Evolutionary conservation across 2,888 invertebrate genomes (phyloP), one percentile per base, ranked within the genome.

Genomic region (Lagria hirta): DNA sequence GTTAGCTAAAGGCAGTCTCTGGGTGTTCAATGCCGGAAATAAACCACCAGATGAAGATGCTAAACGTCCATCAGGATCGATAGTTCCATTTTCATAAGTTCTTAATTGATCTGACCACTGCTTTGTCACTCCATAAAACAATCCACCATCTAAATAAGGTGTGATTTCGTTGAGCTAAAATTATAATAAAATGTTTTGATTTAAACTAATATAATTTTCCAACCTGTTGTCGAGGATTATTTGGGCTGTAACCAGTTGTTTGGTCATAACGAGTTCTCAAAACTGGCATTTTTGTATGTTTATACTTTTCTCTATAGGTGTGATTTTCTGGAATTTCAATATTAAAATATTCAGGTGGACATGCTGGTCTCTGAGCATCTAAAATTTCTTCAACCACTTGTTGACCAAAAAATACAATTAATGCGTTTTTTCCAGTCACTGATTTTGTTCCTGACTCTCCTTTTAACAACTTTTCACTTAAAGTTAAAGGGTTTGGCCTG

Each of bases 301-400:
- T 48, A 7, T 57, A 54, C 6, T 55, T 40, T 5, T 11, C 64
- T 17, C 60, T 58, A 44, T 69, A 74, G 7, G 49, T 52, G 56
- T 79, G 76, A 12, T 61, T 58, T 30, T 66, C 50, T 2, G 78
- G 77, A 28, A 81, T 74, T 2, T 64, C 51, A 28, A 82, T 75
- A 54, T 80, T 80, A 54, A 79, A 75, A 58, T 80, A 81, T 62
- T 80, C 79, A 0, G 78, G 76, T 4, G 79, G 80, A 66, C 80
- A 81, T 7, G 77, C 77, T n/a, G 78, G 71, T 52, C 76, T 65
- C 60, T 80, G 78, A 1, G 79, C 75, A 65, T 81, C 80, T 24
- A 81, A 58, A 43, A 82, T 75, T 68, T 81, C 81, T 56, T 81
- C 79, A 6, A 80, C 79, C 1, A 81, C 74, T 65, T 81, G 80